Percentiles rank a stretch among this genome's conserved stretches.
Conservation (phyloP, 2,797 vertebrate genomes). For the Xenentodon cancila region DNA sequence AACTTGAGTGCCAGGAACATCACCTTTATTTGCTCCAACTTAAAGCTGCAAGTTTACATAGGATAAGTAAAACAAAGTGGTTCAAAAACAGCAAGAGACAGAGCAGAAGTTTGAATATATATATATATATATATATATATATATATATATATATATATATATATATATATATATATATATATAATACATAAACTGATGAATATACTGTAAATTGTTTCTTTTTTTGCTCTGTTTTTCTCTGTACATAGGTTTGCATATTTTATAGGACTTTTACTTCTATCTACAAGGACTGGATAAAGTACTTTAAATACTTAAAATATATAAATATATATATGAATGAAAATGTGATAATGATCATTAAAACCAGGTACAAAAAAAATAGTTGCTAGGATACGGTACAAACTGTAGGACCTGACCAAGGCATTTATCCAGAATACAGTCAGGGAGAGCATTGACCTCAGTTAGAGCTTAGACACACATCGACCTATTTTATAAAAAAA, state of each 20-base stretch:
- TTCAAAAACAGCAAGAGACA: conserved; percentile 81
- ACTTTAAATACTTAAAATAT: conserved; percentile 85
- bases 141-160: conserved; percentile 82
- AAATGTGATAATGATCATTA: conserved; percentile 89
- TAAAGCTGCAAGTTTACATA: conserved; percentile 98
- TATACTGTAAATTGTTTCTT: conserved; percentile 90
- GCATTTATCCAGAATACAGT: conserved; percentile 98
- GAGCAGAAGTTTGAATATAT: conserved; percentile 84
- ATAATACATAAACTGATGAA: conserved; percentile 87
- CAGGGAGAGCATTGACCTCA: conserved; percentile 92
- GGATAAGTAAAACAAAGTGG: conserved; percentile 76
- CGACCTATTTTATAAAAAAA: conserved; percentile 89
- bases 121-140: conserved; percentile 91
- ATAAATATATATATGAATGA: conserved; percentile 85
- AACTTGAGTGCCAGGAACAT: conserved; percentile 50
- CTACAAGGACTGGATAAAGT: conserved; percentile 93
- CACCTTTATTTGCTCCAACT: conserved; percentile 68
- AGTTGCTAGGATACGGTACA: conserved; percentile 74
- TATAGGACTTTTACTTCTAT: conserved; percentile 99
- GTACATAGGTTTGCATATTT: conserved; percentile 99
- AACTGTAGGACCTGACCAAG: conserved; percentile 91
- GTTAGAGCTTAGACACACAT: conserved; percentile 93
- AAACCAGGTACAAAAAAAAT: conserved; percentile 84
- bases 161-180: conserved; percentile 89
- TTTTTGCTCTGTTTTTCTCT: conserved; percentile 95